These are phyloP conservation scores for Regulus satrapa DNA, from an alignment of 2,113 vertebrate species.

Conservation along the genomic window DNA sequence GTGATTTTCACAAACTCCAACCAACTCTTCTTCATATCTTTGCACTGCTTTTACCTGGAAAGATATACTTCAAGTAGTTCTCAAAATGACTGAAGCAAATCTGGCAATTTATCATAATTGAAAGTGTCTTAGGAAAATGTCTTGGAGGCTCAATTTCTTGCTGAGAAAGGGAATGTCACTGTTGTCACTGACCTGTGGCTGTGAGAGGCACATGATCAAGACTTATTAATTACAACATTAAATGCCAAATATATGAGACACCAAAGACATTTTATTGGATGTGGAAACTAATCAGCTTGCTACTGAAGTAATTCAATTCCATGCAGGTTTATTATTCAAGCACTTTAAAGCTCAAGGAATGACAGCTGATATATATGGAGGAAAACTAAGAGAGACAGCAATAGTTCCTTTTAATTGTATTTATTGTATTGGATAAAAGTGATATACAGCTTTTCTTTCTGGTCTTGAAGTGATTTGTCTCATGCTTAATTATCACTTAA, in stretches of 20 bases:
- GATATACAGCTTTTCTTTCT: conserved; percentile 28
- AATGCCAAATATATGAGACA: conserved; percentile 53
- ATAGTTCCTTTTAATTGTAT: conserved; percentile 52
- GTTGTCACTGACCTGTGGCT: conserved; percentile 56
- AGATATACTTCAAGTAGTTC: background rate
- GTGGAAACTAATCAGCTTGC: conserved; percentile 53
- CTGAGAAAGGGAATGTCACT: conserved; percentile 51
- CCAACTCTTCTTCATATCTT: background rate
- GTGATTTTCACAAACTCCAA: background rate
- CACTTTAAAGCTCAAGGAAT: conserved; percentile 42
- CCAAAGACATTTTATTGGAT: conserved; percentile 44
- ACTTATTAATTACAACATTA: conserved; percentile 62
- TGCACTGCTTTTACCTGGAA: background rate
- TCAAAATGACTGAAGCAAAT: conserved; percentile 56
- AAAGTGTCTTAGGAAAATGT: conserved; percentile 51
- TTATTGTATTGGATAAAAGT: conserved; percentile 51
- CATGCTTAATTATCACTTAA: conserved; percentile 23
- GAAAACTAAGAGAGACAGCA: conserved; percentile 48
- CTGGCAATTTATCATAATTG: conserved; percentile 57
- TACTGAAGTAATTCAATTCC: conserved; percentile 53
- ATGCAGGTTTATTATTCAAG: conserved; percentile 56
- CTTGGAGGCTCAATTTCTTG: conserved; percentile 57
- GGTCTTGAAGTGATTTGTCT: conserved; percentile 23
- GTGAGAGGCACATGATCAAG: conserved; percentile 23
- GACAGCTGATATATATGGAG: conserved; percentile 54